Base-by-base conservation (phyloP, 2,113 vertebrate species). In the Dipodomys spectabilis region DNA sequence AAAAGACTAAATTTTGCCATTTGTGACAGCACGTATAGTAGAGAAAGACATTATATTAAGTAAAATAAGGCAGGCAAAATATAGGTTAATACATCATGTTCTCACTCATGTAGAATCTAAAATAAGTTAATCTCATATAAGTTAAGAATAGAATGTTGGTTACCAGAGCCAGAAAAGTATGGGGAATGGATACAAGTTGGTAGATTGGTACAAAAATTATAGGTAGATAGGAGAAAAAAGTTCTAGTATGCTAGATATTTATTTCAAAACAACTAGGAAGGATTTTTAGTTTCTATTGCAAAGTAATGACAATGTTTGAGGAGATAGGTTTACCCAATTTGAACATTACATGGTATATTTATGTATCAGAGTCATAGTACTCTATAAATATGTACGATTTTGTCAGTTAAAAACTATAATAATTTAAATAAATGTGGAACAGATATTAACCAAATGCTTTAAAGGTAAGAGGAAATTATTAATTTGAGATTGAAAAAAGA, bases 361-460 rank as follows among this genome's bases (percentile, higher is more conserved):
- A 57, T 57, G 53, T 32, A 53, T 44, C 22, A 67, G 23, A 68
- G 23, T 28, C 15, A 20, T n/a, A 15, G 44, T 39, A 25, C 32
- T 81, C 8, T 28, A 32, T 62, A n/a, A n/a, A 72, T 23, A 67
- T 20, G 62, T 49, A 11, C 16, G 20, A 28, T 67, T 67, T 18
- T 39, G 13, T 68, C 72, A 45, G 30, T 53, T 69, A 68, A 60
- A 68, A 57, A 57, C 35, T 74, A 75, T 44, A 65, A 74, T 44
- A 90, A 30, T 80, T 15, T 18, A 64, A 49, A 44, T 45, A 57
- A 68, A 73, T 32, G 67, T 93, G 9, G 39, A 23, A 19, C 60
- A 82, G 69, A 25, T 87, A 74, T 39, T 69, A 93, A n/a, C 49
- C 39, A 81, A 9, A 7, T 82, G 5, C 90, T 93, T 93, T 74